Base-by-base conservation (phyloP, 2,888 invertebrate species). In the Phyllotreta striolata region DNA sequence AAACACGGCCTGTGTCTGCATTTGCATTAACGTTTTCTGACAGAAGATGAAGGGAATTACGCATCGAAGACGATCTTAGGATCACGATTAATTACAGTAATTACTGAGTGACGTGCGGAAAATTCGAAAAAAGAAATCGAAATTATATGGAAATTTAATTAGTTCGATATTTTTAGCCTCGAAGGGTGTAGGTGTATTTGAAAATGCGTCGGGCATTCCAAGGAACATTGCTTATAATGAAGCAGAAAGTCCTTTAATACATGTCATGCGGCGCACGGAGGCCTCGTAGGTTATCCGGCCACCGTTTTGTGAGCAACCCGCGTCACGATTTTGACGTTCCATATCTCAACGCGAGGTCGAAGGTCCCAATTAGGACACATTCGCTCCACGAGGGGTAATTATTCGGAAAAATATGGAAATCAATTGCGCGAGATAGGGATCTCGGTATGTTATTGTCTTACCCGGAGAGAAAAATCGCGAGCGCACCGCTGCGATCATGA, bases 321-420 rank as follows among this genome's bases (percentile, higher is more conserved):
- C 58, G 14, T 60, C 64, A 64, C 60, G 75, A 74, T 71, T 72
- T 70, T 74, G 73, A 74, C 75, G 72, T 73, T 70, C 64, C 49
- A 56, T 51, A 49, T 69, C 70, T 74, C 70, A 70, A 55, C 60
- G 58, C 46, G 63, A 66, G 70, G 68, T 72, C 69, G 69, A 71
- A 71, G 72, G 72, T 72, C 69, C 73, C 73, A 73, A 75, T 73
- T 74, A 73, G 69, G 71, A 66, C 68, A 66, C 68, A 68, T 69
- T 70, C 67, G 68, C 66, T 66, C 63, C 66, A 62, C 63, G 61
- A 57, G 66, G 66, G 66, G 66, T 63, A 66, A 66, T 66, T 66
- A 66, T 58, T 58, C 51, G 58, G 58, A 24, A 58, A 58, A 58
- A 51, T 58, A 58, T 58, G 65, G 62, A 65, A 65, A 65, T 65